Evolutionary conservation across 2,113 vertebrate species (phyloP).

Genomic region (Ochotona princeps): DNA sequence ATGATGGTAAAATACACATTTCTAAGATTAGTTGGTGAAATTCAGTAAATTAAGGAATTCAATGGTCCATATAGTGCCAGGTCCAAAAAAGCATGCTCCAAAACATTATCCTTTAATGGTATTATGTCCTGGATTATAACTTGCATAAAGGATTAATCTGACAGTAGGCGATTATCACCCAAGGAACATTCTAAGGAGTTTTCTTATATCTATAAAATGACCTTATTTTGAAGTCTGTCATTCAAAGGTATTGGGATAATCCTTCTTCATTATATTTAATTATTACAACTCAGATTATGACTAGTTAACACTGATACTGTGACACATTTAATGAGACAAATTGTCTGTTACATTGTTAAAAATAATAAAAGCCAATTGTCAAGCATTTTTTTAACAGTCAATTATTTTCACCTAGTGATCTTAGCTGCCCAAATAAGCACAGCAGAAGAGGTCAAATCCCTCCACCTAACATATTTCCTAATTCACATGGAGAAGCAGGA

Average conservation of each 20-base stretch:
- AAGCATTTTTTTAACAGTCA: background rate
- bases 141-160: background rate
- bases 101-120: background rate
- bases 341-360: slow-evolving; percentile 26
- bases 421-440: background rate
- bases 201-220: slow-evolving; percentile 11
- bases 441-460: background rate
- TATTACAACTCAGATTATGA: background rate
- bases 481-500: background rate
- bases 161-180: background rate
- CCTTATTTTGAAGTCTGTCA: slow-evolving; percentile 24
- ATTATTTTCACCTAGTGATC: background rate
- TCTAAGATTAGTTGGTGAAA: slow-evolving; percentile 13
- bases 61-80: background rate
- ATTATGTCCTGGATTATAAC: background rate
- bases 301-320: slow-evolving; percentile 19
- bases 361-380: background rate
- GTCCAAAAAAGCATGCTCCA: background rate
- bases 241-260: background rate
- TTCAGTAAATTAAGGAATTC: background rate
- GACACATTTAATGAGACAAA: background rate
- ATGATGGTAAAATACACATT: background rate
- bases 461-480: background rate
- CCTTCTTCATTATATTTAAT: background rate
- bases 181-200: background rate